Base-by-base conservation (phyloP, 2,888 invertebrate genomes). In the Apotomis turbidana region DNA sequence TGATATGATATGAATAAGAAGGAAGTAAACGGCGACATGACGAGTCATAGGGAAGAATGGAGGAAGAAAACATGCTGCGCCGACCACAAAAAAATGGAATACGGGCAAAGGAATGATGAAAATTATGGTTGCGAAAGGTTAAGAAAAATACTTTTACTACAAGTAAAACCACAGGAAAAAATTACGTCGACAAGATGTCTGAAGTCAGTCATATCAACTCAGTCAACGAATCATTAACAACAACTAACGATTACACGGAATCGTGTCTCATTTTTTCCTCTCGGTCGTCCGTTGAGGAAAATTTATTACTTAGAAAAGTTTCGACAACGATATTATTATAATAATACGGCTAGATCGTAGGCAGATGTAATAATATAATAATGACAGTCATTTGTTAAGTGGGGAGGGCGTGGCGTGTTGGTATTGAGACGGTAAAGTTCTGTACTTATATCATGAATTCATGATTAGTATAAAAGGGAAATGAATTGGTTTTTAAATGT, bases 181-280 rank as follows among this genome's bases (percentile, higher is more conserved):
- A 5, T 41, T 41, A 41, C 6, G 6, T 41, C 6, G 5, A 41
- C 41, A 41, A 41, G 6, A 41, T n/a, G 44, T 52, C n/a, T 62
- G 12, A 51, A 46, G 8, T 57, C 27, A n/a, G 9, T n/a, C 66
- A 4, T 8, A 66, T 8, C n/a, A 66, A 64, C 44, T 66, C 66
- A 15, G n/a, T 36, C 27, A 27, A 44, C 64, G 55, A 66, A 60
- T 66, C 66, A 60, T 71, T 66, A 70, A 38, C 62, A 12, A 55
- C 12, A 8, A 41, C 71, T 67, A 71, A 71, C 60, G 38, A 57
- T 38, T 67, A 61, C 71, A 71, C 44, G n/a, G 71, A 71, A 71
- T 15, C 44, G 51, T 51, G 61, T 38, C 13, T 52, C 66, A 46
- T 38, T 12, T 59, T 49, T 66, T 70, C 64, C 52, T 68, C 15